Percentiles rank a stretch among this genome's conserved stretches.
Conservation (phyloP, 1,140 invertebrate genomes). For the Orchestia grillus region DNA sequence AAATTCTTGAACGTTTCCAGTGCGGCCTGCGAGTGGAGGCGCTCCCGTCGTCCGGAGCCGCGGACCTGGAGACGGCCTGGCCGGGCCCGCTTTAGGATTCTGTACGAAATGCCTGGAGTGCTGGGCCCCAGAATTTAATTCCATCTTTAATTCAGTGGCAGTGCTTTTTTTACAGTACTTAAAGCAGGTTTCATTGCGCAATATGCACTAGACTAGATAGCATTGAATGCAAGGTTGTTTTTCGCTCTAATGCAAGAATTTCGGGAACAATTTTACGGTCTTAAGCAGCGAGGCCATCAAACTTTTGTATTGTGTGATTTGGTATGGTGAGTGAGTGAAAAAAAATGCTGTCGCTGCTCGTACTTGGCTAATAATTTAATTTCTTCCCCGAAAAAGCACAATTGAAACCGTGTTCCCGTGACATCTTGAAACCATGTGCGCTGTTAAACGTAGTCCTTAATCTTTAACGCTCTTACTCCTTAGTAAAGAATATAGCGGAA, state of each 20-base stretch:
- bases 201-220: background rate
- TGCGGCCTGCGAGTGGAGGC: too few relatives aligned
- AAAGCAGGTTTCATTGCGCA: background rate
- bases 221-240: background rate
- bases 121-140: background rate
- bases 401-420: background rate
- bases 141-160: background rate
- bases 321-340: background rate
- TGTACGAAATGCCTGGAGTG: background rate
- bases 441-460: background rate
- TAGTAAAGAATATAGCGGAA: too few relatives aligned
- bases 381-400: background rate
- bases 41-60: too few relatives aligned
- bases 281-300: background rate
- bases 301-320: background rate
- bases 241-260: background rate
- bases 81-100: background rate
- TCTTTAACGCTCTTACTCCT: too few relatives aligned
- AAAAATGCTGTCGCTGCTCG: background rate
- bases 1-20: too few relatives aligned
- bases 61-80: too few relatives aligned
- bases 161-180: background rate
- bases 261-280: background rate
- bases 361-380: background rate
- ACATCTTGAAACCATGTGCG: background rate